Conservation (phyloP, 2,888 invertebrate genomes). For the Aquatica leii region DNA sequence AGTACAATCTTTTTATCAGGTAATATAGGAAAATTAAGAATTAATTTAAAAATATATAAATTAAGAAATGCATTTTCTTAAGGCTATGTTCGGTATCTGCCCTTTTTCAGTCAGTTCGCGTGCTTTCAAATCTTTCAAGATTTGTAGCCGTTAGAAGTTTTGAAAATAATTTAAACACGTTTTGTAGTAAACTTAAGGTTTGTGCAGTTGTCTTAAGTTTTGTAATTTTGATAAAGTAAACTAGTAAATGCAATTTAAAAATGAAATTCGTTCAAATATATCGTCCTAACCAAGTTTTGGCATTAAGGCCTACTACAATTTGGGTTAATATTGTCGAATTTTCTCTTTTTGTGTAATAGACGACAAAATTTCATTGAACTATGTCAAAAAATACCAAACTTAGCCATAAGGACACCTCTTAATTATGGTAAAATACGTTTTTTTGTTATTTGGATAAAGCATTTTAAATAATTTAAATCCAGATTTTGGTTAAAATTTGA, state of each 20-base stretch:
- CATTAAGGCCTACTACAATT: background rate
- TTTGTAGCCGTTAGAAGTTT: too few relatives aligned
- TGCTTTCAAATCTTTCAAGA: background rate
- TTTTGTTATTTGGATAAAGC: slow-evolving; percentile 1
- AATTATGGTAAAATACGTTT: background rate
- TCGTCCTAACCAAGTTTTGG: background rate
- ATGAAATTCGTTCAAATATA: background rate
- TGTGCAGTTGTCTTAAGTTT: slow-evolving; percentile 3
- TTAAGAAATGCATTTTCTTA: too few relatives aligned
- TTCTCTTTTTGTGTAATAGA: slow-evolving; percentile 5
- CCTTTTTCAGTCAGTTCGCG: background rate
- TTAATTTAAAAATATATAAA: too few relatives aligned
- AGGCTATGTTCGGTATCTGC: background rate
- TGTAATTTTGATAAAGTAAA: slow-evolving; percentile 1
- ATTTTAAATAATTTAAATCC: background rate
- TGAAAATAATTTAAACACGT: too few relatives aligned
- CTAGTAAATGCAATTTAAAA: too few relatives aligned
- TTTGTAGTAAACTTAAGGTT: too few relatives aligned
- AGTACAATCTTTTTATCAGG: too few relatives aligned
- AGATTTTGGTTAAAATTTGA: slow-evolving; percentile 1
- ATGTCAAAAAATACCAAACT: slow-evolving; percentile 1
- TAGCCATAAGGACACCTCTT: background rate
- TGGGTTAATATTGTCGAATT: slow-evolving; percentile 1
- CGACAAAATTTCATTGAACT: background rate
- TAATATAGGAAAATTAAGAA: too few relatives aligned